Percentiles rank a stretch among this genome's conserved stretches.
phyloP scores from a whole-genome alignment of 2,797 vertebrate species.

The Stomatorhinus walkeri region DNA sequence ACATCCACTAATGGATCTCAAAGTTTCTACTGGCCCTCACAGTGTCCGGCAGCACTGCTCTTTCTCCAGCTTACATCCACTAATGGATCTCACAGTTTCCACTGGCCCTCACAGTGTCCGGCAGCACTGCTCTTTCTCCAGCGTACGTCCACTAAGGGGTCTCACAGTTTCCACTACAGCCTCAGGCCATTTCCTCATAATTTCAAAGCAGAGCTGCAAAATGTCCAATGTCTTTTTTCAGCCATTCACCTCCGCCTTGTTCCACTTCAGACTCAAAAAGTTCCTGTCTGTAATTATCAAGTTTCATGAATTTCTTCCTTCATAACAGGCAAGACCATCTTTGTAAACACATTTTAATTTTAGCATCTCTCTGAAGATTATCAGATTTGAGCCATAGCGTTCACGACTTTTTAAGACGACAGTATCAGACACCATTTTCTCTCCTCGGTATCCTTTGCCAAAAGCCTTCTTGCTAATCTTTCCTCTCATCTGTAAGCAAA shows the following conservation, averaged over 20 bases:
- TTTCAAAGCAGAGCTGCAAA: not conserved
- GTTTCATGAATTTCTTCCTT: not conserved
- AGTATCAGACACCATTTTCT: not conserved
- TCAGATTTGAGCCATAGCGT: not conserved
- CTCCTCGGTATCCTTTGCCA: not conserved
- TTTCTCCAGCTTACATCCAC: too few relatives aligned
- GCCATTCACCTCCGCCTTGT: not conserved
- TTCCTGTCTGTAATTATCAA: not conserved
- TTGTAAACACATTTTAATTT: not conserved
- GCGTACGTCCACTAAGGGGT: not conserved
- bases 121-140: not conserved
- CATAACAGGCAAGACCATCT: not conserved
- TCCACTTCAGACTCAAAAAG: not conserved
- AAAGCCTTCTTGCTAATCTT: slow-evolving; percentile 10
- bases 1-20: too few relatives aligned
- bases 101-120: not conserved
- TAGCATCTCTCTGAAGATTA: slow-evolving; percentile 5
- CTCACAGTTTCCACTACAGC: not conserved
- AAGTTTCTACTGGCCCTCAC: too few relatives aligned
- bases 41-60: too few relatives aligned
- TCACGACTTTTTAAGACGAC: not conserved
- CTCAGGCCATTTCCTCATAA: not conserved
- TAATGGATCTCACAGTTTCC: too few relatives aligned
- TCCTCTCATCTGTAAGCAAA: slow-evolving; percentile 9
- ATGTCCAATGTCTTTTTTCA: not conserved